These are phyloP conservation scores for Resseliella maxima DNA, from an alignment of 2,888 invertebrate genomes.

Conservation along the genomic window DNA sequence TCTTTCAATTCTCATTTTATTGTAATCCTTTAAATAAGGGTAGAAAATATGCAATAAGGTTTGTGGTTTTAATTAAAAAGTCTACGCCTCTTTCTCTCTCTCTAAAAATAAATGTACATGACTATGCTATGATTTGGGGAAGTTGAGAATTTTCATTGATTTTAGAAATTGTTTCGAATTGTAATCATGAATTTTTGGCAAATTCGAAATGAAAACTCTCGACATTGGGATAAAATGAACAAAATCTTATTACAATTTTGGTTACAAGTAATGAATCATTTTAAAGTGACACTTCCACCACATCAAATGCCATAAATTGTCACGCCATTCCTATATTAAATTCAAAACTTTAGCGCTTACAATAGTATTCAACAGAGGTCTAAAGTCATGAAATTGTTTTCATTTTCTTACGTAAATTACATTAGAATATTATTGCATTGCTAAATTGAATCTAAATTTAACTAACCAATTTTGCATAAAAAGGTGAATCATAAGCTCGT, in stretches of 20 bases:
- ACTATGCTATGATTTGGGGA: too few relatives aligned
- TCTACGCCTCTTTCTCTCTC: background rate
- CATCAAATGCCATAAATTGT: background rate
- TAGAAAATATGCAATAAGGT: background rate
- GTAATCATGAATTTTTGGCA: background rate
- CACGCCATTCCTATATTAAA: background rate
- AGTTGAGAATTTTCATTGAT: background rate
- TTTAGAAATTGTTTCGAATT: background rate
- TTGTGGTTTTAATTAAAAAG: constrained; percentile 54
- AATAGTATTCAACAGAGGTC: background rate
- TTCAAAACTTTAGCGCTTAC: background rate
- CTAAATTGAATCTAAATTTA: background rate
- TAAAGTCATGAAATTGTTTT: background rate
- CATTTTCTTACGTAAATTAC: background rate
- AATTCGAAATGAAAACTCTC: background rate
- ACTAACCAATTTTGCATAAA: background rate
- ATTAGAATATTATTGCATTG: background rate
- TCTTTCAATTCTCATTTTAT: constrained; percentile 12
- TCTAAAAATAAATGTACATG: background rate
- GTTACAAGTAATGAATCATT: background rate
- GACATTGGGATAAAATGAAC: background rate
- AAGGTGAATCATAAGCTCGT: background rate
- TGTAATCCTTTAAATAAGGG: background rate
- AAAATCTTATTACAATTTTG: background rate
- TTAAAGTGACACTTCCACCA: background rate